Conservation (phyloP, 2,888 invertebrate genomes). For the Carcina quercana region DNA sequence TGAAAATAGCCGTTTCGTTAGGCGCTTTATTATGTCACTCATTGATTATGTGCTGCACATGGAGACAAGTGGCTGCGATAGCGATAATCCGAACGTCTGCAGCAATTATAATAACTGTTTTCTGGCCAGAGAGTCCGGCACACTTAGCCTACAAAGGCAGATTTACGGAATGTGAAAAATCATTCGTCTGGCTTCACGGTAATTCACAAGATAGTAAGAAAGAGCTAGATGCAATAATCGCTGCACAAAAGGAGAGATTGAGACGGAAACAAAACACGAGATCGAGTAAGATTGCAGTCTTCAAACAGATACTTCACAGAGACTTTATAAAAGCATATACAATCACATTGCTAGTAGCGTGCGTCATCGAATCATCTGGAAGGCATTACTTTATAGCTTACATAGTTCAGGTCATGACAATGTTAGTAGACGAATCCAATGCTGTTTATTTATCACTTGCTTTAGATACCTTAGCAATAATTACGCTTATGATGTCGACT, state of each 20-base stretch:
- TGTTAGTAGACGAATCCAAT: conserved; percentile 24
- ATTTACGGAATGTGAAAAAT: conserved; percentile 27
- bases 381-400: conserved; percentile 31
- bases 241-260: conserved; percentile 18
- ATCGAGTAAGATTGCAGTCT: background rate
- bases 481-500: conserved; percentile 23
- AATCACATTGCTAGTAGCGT: conserved; percentile 23
- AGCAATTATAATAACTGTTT: conserved; percentile 20
- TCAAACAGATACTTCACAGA: background rate
- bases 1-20: conserved; percentile 21
- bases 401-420: conserved; percentile 29
- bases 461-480: conserved; percentile 24
- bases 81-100: conserved; percentile 15
- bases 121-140: conserved; percentile 40
- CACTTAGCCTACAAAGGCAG: conserved; percentile 31
- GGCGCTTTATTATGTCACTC: conserved; percentile 32
- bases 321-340: conserved; percentile 30
- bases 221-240: conserved; percentile 24
- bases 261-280: conserved; percentile 1
- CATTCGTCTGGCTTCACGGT: conserved; percentile 31
- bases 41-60: conserved; percentile 23
- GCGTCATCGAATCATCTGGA: conserved; percentile 30
- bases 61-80: conserved; percentile 30
- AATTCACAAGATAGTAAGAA: conserved; percentile 17
- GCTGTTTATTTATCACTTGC: conserved; percentile 31